A percentile compares a stretch with the other conserved stretches of the same genome.
phyloP scores from a whole-genome alignment of 30 jellyfish, hydroid and myxozoan genomes.

The Turritopsis rubra region DNA sequence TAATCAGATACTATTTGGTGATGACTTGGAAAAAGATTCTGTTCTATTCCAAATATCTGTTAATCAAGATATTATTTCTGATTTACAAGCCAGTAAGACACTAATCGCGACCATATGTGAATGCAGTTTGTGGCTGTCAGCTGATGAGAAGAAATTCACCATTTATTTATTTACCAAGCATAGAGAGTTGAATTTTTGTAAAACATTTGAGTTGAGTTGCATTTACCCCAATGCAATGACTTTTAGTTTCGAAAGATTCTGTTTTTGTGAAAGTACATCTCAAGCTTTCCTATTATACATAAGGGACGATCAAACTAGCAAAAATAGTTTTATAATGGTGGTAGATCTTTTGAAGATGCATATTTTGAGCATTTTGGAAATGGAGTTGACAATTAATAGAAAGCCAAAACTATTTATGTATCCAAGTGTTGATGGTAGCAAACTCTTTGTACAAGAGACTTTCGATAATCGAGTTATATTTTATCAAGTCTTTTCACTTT shows the following conservation, averaged over 20 bases:
- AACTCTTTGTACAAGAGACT: slow-evolving; percentile 35
- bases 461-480: slow-evolving; percentile 26
- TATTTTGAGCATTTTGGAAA: slow-evolving; percentile 15
- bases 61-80: not conserved
- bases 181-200: not conserved
- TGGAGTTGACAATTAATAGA: slow-evolving; percentile 30
- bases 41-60: not conserved
- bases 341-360: not conserved
- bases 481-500: slow-evolving; percentile 24
- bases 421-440: slow-evolving; percentile 18
- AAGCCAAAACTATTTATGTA: slow-evolving; percentile 11
- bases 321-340: slow-evolving; percentile 13
- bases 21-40: not conserved
- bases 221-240: not conserved
- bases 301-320: not conserved
- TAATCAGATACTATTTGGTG: not conserved
- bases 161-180: not conserved
- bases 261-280: slow-evolving; percentile 20
- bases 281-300: slow-evolving; percentile 16
- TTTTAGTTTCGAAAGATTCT: slow-evolving; percentile 3
- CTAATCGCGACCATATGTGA: not conserved
- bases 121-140: slow-evolving; percentile 15
- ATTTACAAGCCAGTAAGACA: slow-evolving; percentile 2
- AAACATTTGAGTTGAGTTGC: slow-evolving; percentile 2
- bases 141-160: not conserved